A percentile compares a stretch with the other conserved stretches of the same genome.
phyloP scores from a whole-genome alignment of 2,797 vertebrate species.

The Alectoris magna region DNA sequence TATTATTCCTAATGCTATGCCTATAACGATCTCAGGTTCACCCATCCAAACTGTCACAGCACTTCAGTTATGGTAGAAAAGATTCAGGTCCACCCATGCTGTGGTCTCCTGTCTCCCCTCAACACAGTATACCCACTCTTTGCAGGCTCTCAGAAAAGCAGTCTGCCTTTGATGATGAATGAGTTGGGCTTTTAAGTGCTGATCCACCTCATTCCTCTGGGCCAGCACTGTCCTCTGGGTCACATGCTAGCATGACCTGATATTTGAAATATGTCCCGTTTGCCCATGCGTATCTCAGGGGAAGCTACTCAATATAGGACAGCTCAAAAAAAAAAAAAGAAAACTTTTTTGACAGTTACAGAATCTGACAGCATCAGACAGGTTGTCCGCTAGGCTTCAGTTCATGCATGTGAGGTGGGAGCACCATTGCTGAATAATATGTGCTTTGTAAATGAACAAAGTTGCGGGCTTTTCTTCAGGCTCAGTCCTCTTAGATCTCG shows the following conservation, averaged over 20 bases:
- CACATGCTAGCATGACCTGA: neutral
- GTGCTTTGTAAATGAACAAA: neutral
- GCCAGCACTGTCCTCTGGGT: neutral
- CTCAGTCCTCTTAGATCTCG: neutral
- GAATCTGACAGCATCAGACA: neutral
- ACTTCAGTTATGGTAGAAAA: neutral
- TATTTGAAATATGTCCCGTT: neutral
- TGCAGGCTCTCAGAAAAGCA: neutral
- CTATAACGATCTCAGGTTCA: neutral
- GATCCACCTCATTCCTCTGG: neutral
- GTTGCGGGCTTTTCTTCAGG: neutral
- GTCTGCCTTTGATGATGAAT: neutral
- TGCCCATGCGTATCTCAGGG: neutral
- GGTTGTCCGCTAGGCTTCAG: neutral
- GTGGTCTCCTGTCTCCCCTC: neutral
- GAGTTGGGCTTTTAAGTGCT: neutral
- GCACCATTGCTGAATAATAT: neutral
- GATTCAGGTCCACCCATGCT: too few relatives aligned
- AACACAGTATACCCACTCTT: neutral
- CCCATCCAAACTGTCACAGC: neutral
- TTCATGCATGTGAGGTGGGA: neutral
- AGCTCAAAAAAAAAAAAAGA: neutral
- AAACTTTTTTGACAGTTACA: neutral
- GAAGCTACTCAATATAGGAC: neutral
- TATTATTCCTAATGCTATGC: fast-evolving